Evolutionary conservation across 2,113 vertebrate genomes (phyloP), one percentile per base, ranked within the genome.

Genomic region (Aptenodytes patagonicus): DNA sequence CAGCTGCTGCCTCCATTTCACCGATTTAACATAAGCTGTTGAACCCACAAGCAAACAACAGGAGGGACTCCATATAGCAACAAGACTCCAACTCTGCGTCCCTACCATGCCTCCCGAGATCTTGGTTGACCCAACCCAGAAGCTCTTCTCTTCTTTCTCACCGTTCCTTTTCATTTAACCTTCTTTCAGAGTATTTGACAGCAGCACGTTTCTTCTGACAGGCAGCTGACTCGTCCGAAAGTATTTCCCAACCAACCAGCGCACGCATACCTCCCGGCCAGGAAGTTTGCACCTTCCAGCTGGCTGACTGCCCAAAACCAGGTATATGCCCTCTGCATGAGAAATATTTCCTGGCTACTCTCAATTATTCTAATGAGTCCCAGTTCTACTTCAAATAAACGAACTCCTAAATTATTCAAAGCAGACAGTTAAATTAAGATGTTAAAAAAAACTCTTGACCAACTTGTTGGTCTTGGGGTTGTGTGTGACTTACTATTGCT

Each of bases 251-350:
- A 80, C 40, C 61, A 94, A 94, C 85, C 70, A 80, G 82, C 0
- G 0, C 87, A 87, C 1, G 9, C 62, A 79, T 97, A 82, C 95
- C 96, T 96, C 79, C 78, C 58, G 66, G 96, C 81, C 91, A 96
- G 95, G 96, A 97, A 96, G 95, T 95, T 73, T 72, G 71, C 73
- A 93, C 90, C 84, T 95, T 95, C 81, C 90, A 93, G 49, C 82
- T 96, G 96, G 95, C 90, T 36, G 21, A 42, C n/a, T 25, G 84
- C 91, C 95, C 57, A 60, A 68, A 89, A 54, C 81, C 75, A 96
- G 81, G 57, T 87, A 93, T 46, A 89, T 94, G 89, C 95, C 93
- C 70, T 94, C 91, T 34, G 73, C 84, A 91, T 65, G 66, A 89
- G 75, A 89, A 91, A 61, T 79, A 89, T 75, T 91, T 95, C 78